phyloP scores from a whole-genome alignment of 2,113 vertebrate genomes.

The Clarias magur region DNA sequence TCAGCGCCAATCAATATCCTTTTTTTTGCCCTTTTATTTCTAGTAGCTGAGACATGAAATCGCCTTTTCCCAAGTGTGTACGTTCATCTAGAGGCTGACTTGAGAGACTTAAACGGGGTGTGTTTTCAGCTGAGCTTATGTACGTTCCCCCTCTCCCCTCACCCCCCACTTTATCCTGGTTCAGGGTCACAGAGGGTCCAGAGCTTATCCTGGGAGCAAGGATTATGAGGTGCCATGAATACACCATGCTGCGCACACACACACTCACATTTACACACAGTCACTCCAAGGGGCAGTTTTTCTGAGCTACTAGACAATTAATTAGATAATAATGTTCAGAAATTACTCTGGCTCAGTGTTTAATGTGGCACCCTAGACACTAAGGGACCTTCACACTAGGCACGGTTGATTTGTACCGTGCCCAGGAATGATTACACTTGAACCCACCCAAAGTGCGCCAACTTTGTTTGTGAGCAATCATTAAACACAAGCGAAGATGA shows the following conservation, averaged over 20 bases:
- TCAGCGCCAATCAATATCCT: neutral
- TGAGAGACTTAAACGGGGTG: neutral
- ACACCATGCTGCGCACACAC: neutral
- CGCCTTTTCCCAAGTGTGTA: neutral
- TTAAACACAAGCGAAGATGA: too few species aligned
- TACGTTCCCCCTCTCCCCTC: neutral
- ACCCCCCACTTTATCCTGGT: neutral
- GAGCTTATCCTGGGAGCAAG: neutral
- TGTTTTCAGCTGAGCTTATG: neutral
- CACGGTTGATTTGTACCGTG: too few species aligned
- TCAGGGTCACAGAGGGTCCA: neutral
- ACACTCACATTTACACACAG: neutral
- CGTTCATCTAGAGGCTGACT: neutral
- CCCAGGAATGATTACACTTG: too few species aligned
- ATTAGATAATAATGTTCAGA: neutral
- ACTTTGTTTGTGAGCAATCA: too few species aligned
- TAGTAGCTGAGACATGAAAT: neutral
- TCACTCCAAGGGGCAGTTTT: neutral
- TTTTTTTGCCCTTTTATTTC: neutral
- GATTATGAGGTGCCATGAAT: neutral
- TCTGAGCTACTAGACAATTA: neutral
- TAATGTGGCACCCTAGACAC: neutral
- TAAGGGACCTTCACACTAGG: too few species aligned
- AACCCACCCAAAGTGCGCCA: too few species aligned
- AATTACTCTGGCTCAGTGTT: neutral